These are phyloP conservation scores for Odontocolon sp. DNA, from an alignment of 2,888 invertebrate genomes.

Conservation along the genomic window DNA sequence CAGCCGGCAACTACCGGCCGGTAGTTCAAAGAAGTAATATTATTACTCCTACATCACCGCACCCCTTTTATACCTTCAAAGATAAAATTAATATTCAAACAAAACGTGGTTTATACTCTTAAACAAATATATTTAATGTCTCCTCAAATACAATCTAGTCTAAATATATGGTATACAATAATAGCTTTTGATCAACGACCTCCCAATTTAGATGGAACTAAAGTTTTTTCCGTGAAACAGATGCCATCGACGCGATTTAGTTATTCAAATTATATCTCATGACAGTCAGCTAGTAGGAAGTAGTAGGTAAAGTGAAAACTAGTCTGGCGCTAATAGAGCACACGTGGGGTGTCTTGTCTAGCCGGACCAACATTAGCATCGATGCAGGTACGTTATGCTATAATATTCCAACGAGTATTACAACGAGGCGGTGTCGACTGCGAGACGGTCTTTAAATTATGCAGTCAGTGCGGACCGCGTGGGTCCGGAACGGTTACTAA, in stretches of 20 bases:
- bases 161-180: not conserved
- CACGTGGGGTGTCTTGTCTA: conserved; percentile 14
- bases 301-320: conserved; percentile 34
- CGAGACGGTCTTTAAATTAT: conserved; percentile 22
- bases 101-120: conserved; percentile 31
- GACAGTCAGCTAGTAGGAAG: conserved; percentile 32
- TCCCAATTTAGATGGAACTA: not conserved
- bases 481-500: conserved; percentile 40
- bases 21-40: conserved; percentile 53
- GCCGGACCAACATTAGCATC: not conserved
- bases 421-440: conserved; percentile 12
- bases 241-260: not conserved
- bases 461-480: conserved; percentile 20
- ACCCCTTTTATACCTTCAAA: conserved; percentile 25
- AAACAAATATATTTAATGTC: conserved; percentile 37
- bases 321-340: conserved; percentile 1
- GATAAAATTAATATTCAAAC: conserved; percentile 55
- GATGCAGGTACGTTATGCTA: conserved; percentile 1
- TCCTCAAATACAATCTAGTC: not conserved
- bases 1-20: conserved; percentile 58
- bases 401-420: conserved; percentile 1
- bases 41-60: conserved; percentile 46
- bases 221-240: conserved; percentile 22
- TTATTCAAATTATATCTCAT: not conserved
- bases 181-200: not conserved